Evolutionary conservation across 2,888 invertebrate species (phyloP).

Genomic region (Acholoe squamosa): DNA sequence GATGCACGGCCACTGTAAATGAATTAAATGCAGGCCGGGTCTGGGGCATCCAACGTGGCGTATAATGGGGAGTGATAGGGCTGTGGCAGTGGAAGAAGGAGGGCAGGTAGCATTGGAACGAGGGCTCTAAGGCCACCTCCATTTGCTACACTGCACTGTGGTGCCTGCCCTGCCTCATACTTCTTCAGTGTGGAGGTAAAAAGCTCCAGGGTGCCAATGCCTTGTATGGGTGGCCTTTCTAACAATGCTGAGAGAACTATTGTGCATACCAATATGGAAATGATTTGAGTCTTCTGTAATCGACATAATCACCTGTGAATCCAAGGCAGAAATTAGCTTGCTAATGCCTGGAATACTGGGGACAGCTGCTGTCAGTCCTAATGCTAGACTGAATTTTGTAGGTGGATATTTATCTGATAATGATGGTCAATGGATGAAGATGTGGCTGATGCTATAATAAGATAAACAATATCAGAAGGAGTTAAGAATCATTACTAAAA

Average conservation of each 20-base stretch:
- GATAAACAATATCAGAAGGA: too few relatives aligned
- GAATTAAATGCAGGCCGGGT: not conserved
- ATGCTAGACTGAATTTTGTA: too few relatives aligned
- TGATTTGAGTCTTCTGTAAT: too few relatives aligned
- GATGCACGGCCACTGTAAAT: slow-evolving; percentile 9
- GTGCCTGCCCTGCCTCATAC: not conserved
- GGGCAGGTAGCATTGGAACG: not conserved
- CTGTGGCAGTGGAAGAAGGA: not conserved
- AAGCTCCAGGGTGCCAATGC: not conserved
- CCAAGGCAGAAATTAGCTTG: too few relatives aligned
- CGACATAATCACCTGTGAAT: too few relatives aligned
- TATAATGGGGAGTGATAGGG: not conserved
- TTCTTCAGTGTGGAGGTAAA: not conserved
- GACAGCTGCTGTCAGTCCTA: too few relatives aligned
- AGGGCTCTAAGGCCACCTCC: not conserved
- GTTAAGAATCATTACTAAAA: too few relatives aligned
- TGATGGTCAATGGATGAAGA: too few relatives aligned
- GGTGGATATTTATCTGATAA: too few relatives aligned
- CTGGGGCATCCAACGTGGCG: not conserved
- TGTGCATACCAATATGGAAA: too few relatives aligned
- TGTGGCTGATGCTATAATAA: too few relatives aligned
- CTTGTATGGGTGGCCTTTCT: not conserved
- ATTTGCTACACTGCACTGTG: not conserved
- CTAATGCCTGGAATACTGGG: too few relatives aligned
- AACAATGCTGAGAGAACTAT: not conserved